A percentile compares a stretch with the other conserved stretches of the same genome.
phyloP scores from a whole-genome alignment of 2,113 vertebrate species.

The Ibidorhyncha struthersii region DNA sequence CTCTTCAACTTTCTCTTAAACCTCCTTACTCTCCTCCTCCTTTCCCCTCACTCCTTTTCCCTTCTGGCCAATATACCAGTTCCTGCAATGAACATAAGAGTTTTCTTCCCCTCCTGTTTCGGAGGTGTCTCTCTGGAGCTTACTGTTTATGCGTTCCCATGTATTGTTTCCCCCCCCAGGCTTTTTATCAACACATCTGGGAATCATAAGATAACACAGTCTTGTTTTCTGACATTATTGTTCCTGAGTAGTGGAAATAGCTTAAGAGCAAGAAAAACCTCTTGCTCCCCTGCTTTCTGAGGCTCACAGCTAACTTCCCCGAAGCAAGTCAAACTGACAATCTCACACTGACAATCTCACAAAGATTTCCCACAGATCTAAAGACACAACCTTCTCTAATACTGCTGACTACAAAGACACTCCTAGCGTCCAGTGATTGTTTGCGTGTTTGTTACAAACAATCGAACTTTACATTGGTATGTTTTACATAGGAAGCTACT shows the following conservation, averaged over 20 bases:
- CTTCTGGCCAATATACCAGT: not conserved
- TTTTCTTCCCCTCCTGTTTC: not conserved
- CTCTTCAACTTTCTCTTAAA: not conserved
- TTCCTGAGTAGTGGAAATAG: not conserved
- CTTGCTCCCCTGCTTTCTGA: not conserved
- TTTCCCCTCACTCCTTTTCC: not conserved
- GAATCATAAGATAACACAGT: not conserved
- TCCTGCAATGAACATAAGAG: not conserved
- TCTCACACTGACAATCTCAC: not conserved
- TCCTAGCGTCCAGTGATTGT: not conserved
- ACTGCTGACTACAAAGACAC: not conserved
- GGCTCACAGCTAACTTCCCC: not conserved
- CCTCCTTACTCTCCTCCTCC: not conserved
- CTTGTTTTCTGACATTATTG: not conserved
- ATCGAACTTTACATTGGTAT: not conserved
- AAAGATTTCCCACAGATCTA: not conserved
- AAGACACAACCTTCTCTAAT: not conserved
- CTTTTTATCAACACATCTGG: not conserved
- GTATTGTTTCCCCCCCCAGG: not conserved
- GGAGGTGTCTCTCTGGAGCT: not conserved
- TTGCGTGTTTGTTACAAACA: not conserved
- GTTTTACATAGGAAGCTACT: not conserved
- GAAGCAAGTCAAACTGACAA: not conserved
- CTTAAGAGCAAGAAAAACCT: not conserved
- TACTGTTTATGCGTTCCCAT: not conserved